Evolutionary conservation across 1,140 invertebrate species (phyloP), one percentile per base, ranked within the genome.

Genomic region (Choristoneura fumiferana): DNA sequence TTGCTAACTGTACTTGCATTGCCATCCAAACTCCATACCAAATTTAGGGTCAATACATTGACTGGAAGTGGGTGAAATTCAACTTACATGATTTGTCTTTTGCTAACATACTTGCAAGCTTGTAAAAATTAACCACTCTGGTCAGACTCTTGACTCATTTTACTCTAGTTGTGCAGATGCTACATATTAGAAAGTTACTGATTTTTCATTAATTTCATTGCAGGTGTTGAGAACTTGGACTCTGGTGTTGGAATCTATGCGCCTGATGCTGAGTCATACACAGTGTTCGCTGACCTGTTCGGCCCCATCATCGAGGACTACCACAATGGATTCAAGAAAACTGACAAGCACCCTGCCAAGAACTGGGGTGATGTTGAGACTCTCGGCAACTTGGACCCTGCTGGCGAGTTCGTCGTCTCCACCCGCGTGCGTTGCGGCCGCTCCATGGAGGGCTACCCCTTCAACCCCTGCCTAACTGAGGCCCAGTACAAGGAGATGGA

Each of bases 271-370:
- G 97, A 99, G 81, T 86, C 96, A 29, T 99, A 99, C 91, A 94
- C 94, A 68, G 91, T 96, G 3, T 99, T 98, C 82, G 92, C 95
- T 60, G 95, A 96, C 60, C 91, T 99, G 62, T 98, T 98, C 82
- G 96, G 98, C 89, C 97, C 97, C 81, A 97, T 98, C 91, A 98
- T 98, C 79, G 96, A 98, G 78, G 97, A 98, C 81, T 98, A 98
- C 91, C 97, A 98, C 89, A 92, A 92, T 82, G 97, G 97, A 74
- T 98, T 98, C 92, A 96, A 96, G 91, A 95, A 96, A 88, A 95
- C 93, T 72, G 96, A 97, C 90, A 95, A 96, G 82, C 98, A 99
- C 89, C 98, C 98, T 0, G 87, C 94, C 22, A 95, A 95, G 88
- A 95, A 98, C 91, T 98, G 98, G 90, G 98, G 98, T 78, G 97